Percentiles rank a stretch among this genome's conserved stretches.
Evolutionary conservation across 2,888 invertebrate species (phyloP).

Genomic region (Apeira syringaria): DNA sequence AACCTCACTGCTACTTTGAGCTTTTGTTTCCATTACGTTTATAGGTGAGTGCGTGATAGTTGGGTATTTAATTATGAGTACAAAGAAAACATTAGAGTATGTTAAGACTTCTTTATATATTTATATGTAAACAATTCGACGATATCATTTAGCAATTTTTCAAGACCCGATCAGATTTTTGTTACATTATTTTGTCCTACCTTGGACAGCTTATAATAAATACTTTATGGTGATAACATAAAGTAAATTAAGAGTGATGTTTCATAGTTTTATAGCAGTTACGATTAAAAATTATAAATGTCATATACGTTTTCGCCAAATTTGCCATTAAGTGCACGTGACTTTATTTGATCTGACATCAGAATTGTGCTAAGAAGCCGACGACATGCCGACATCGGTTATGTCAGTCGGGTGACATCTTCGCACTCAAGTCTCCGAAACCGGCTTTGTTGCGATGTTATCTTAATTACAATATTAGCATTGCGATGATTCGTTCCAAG

Average conservation of each 20-base stretch:
- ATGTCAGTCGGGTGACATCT: constrained; percentile 31
- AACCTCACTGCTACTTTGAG: constrained; percentile 18
- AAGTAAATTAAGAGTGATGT: too few species aligned
- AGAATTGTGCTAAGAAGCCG: constrained; percentile 22
- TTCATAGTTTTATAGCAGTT: too few species aligned
- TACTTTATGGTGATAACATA: too few species aligned
- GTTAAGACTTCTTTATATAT: too few species aligned
- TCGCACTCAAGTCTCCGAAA: constrained; percentile 20
- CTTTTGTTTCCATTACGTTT: constrained; percentile 10
- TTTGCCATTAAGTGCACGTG: constrained; percentile 2
- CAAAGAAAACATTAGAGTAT: too few species aligned
- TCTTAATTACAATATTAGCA: constrained; percentile 69
- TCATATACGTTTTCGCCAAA: neutral
- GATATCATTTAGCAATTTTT: too few species aligned
- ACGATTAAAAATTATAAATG: too few species aligned
- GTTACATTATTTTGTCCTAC: too few species aligned
- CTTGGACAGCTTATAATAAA: too few species aligned
- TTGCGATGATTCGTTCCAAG: constrained; percentile 58
- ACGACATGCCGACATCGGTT: constrained; percentile 20
- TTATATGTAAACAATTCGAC: too few species aligned
- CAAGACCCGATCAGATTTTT: too few species aligned
- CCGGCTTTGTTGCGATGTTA: constrained; percentile 40
- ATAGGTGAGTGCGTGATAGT: constrained; percentile 3
- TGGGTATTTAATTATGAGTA: too few species aligned
- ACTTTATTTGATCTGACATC: constrained; percentile 14